phyloP scores from a whole-genome alignment of 1,140 invertebrate genomes.

The Cheumatopsyche charites region DNA sequence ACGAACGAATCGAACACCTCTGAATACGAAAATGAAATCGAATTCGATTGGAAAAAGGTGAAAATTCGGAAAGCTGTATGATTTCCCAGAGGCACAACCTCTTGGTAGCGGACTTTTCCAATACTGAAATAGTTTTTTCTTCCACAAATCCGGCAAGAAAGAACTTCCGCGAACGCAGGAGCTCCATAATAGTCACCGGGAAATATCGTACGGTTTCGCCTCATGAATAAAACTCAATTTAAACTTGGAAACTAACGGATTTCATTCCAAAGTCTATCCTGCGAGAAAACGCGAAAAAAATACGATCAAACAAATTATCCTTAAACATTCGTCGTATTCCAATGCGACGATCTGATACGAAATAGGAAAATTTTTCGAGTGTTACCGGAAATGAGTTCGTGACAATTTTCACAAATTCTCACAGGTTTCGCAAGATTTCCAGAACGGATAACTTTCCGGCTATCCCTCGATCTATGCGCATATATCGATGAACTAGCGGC shows the following conservation, averaged over 20 bases:
- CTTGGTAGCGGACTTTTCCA: conserved; percentile 17
- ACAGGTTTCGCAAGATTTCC: too few relatives aligned
- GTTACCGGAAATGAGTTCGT: too few relatives aligned
- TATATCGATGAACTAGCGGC: conserved; percentile 14
- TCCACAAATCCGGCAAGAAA: conserved; percentile 33
- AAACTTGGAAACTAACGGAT: too few relatives aligned
- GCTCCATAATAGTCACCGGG: conserved; percentile 18
- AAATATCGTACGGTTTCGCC: neutral
- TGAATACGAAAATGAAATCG: too few relatives aligned
- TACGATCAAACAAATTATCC: too few relatives aligned
- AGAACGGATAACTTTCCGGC: conserved; percentile 2
- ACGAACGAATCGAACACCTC: too few relatives aligned
- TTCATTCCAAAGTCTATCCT: too few relatives aligned
- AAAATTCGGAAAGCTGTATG: neutral
- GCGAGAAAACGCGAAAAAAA: too few relatives aligned
- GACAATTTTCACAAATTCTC: too few relatives aligned
- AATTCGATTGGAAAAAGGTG: neutral
- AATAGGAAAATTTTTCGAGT: too few relatives aligned
- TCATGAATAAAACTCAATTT: neutral
- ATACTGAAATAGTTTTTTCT: conserved; percentile 32
- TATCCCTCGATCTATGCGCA: conserved; percentile 21
- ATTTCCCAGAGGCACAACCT: conserved; percentile 30
- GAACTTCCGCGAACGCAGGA: conserved; percentile 20
- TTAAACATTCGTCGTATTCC: too few relatives aligned
- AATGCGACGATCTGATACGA: too few relatives aligned